Evolutionary conservation across 2,888 invertebrate genomes (phyloP).

Genomic region (Lydus trimaculatus): DNA sequence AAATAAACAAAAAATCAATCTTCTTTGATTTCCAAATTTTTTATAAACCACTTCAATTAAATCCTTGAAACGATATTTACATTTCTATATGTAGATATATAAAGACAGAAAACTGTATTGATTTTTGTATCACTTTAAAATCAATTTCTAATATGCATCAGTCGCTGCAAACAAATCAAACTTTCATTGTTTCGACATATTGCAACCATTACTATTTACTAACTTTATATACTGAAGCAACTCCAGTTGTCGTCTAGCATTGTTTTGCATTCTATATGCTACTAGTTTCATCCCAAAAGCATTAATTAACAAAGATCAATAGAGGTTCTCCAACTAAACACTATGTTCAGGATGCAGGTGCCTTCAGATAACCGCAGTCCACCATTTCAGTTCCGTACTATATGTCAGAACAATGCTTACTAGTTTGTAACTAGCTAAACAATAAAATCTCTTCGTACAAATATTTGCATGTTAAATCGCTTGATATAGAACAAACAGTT

Average conservation of each 20-base stretch:
- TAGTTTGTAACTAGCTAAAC: conserved; percentile 28
- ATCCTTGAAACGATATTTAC: neutral
- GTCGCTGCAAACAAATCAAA: conserved; percentile 21
- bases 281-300: conserved; percentile 11
- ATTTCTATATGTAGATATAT: neutral
- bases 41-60: neutral
- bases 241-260: neutral
- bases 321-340: conserved; percentile 20
- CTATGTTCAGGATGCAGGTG: conserved; percentile 32
- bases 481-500: conserved; percentile 16
- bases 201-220: conserved; percentile 1
- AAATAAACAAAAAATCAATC: neutral
- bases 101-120: neutral
- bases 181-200: conserved; percentile 23
- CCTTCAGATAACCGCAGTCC: conserved; percentile 28
- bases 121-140: neutral
- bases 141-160: neutral
- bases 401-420: conserved; percentile 27
- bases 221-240: conserved; percentile 16
- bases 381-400: conserved; percentile 24
- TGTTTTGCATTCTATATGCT: neutral
- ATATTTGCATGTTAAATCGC: conserved; percentile 29
- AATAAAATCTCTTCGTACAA: conserved; percentile 21
- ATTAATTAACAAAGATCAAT: conserved; percentile 36
- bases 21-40: neutral